Evolutionary conservation across 1,140 invertebrate genomes (phyloP).

Genomic region (Bombus terrestris): DNA sequence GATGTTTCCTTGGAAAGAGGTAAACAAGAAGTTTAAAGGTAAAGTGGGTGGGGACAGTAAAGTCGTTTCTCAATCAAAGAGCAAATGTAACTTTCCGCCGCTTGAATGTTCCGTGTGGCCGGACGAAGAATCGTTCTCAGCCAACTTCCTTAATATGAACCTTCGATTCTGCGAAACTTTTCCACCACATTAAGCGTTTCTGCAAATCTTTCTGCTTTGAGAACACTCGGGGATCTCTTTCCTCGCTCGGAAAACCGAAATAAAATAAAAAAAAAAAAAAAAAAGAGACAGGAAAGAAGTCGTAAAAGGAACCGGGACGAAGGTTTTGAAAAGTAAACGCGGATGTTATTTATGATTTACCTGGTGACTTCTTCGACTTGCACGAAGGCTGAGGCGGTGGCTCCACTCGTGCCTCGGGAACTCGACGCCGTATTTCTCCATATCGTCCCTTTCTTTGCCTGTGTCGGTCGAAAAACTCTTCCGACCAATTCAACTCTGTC

Average conservation of each 20-base stretch:
- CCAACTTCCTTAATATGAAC: constrained; percentile 18
- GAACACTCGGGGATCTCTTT: not conserved
- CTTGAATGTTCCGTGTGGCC: not conserved
- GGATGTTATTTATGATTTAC: constrained; percentile 48
- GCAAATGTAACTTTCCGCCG: not conserved
- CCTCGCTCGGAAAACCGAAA: not conserved
- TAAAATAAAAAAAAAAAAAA: not conserved
- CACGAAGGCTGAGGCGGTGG: constrained; percentile 84
- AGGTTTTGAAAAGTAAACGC: not conserved
- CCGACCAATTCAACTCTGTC: not conserved
- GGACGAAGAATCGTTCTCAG: not conserved
- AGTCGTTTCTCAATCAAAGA: not conserved
- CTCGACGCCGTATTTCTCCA: constrained; percentile 77
- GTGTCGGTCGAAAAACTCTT: not conserved
- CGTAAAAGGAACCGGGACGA: too few relatives aligned
- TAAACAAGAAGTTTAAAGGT: not conserved
- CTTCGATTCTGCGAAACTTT: not conserved
- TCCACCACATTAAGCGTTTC: too few relatives aligned
- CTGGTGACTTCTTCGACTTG: constrained; percentile 82
- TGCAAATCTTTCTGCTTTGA: too few relatives aligned
- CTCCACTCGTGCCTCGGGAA: constrained; percentile 84
- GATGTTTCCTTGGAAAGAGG: not conserved
- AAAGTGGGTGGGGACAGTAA: not conserved
- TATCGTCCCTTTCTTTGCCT: constrained; percentile 18
- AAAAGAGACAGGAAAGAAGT: too few relatives aligned